Evolutionary conservation across 2,113 vertebrate genomes (phyloP), one percentile per base, ranked within the genome.

Genomic region (Oceanites oceanicus): DNA sequence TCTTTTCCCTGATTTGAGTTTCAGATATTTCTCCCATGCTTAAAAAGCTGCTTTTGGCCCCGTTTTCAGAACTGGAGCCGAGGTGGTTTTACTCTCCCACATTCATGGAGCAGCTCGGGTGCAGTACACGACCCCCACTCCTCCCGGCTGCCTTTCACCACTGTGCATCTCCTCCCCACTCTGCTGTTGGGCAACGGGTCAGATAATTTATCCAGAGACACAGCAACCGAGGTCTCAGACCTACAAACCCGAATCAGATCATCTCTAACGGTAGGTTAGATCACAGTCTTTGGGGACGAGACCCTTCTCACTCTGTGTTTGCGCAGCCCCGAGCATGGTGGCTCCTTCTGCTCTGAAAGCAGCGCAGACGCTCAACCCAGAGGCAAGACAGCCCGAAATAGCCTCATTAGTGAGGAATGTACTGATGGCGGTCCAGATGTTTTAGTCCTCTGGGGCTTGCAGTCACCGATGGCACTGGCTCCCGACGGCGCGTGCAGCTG

Each of bases 241-340:
- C 21, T 14, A 10, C 52, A 21, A 27, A 21, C 42, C 14, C 10
- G 0, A 44, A 22, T 3, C 21, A n/a, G 26, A 16, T 1, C 0
- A 0, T 30, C 72, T 62, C 58, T 25, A 8, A 4, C 2, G 0
- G 42, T 26, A 58, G 50, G n/a, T 23, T 12, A 22, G 38, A 21
- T 15, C 1, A 0, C 47, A 22, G 75, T 16, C 73, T 68, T 1
- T 17, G 59, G 23, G 26, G 49, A 67, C 29, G 1, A 44, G 36
- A 5, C 10, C 49, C 38, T 84, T 45, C 52, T 42, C 5, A 1
- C 16, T 29, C 32, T 7, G 42, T 25, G n/a, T 27, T 7, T 49
- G 58, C 0, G 0, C 40, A 15, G 56, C 76, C 75, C 58, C 1
- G 3, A 52, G 53, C 3, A 1, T 1, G 14, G 78, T 13, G 61